Evolutionary conservation across 53 echinoderm and acorn worm genomes (phyloP), one percentile per base, ranked within the genome.

Genomic region (Mesocentrotus franciscanus): DNA sequence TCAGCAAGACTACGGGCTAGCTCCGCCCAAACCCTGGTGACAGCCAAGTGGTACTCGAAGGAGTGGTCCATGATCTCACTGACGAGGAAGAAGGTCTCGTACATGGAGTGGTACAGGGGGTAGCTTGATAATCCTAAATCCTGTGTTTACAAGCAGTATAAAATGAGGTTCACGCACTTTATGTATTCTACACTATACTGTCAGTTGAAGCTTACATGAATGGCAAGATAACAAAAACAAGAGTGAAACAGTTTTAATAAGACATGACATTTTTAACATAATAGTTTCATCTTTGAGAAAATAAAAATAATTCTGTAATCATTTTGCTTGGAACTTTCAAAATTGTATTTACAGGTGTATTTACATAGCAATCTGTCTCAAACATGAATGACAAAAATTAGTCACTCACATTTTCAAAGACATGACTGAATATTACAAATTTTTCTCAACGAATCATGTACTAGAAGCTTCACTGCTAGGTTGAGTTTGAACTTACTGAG

Each of bases 71-170:
- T 96, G 95, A 98, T 94, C 95, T 98, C 97, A 24, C 96, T 95
- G 58, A 99, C 93, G 15, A 99, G 98, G 90, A 97, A 96, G 89
- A 99, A 99, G 1, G 99, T 99, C 97, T 99, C 99, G 74, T 99
- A 99, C 96, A 99, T 98, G 62, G 99, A 98, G 90, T 99, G 99
- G 87, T 99, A 99, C 42, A 99, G 95, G 10, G 99, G 99, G 93
- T 99, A 99, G 94, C 97, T 96, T 78, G 98, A 96, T 34, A 99
- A 90, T n/a, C 95, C 92, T 18, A 92, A 78, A 59, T 20, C 64
- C 99, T 98, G 22, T 74, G 29, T 24, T 64, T 62, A 39, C 8
- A 68, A 59, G n/a, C 16, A 39, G n/a, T 30, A n/a, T 75, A 1
- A 81, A 36, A 81, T 36, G 36, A 81, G 36, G 76, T 32, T 27